A percentile compares a stretch with the other conserved stretches of the same genome.
Conservation (phyloP, 2,797 vertebrate species). For the Galago senegalensis region DNA sequence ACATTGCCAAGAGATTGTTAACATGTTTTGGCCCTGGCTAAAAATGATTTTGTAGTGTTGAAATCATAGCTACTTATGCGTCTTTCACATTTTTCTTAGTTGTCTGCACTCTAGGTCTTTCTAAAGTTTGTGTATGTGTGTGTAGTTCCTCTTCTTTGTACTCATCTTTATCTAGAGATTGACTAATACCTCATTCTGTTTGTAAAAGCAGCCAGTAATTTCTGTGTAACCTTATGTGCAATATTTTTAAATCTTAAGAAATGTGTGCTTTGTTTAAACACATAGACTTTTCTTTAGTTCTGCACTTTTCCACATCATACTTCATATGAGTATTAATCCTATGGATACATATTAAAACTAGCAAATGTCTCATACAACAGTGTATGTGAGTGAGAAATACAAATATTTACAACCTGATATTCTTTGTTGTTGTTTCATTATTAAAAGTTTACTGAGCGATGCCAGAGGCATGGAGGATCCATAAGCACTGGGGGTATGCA, state of each 20-base stretch:
- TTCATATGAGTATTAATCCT: constrained; percentile 88
- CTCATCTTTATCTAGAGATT: constrained; percentile 88
- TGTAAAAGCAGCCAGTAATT: constrained; percentile 89
- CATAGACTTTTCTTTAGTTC: constrained; percentile 86
- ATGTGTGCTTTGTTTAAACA: constrained; percentile 84
- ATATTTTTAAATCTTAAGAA: constrained; percentile 91
- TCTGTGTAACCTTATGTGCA: constrained; percentile 92
- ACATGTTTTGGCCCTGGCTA: constrained; percentile 56
- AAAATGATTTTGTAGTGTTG: constrained; percentile 69
- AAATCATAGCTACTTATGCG: constrained; percentile 71
- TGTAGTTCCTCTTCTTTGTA: constrained; percentile 83
- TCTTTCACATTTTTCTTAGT: constrained; percentile 74
- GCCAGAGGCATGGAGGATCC: not conserved
- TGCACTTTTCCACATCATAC: constrained; percentile 88
- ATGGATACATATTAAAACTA: constrained; percentile 85
- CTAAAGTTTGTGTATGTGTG: constrained; percentile 78
- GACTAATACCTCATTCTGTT: constrained; percentile 91
- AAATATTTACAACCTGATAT: constrained; percentile 74
- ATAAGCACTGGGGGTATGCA: not conserved
- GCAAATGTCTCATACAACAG: constrained; percentile 67
- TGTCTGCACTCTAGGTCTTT: constrained; percentile 78
- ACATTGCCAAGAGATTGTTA: constrained; percentile 74
- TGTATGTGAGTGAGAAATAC: constrained; percentile 82
- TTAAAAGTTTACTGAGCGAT: constrained; percentile 34
- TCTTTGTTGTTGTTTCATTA: constrained; percentile 74